Evolutionary conservation across 2,797 vertebrate species (phyloP).

Genomic region (Parambassis ranga): DNA sequence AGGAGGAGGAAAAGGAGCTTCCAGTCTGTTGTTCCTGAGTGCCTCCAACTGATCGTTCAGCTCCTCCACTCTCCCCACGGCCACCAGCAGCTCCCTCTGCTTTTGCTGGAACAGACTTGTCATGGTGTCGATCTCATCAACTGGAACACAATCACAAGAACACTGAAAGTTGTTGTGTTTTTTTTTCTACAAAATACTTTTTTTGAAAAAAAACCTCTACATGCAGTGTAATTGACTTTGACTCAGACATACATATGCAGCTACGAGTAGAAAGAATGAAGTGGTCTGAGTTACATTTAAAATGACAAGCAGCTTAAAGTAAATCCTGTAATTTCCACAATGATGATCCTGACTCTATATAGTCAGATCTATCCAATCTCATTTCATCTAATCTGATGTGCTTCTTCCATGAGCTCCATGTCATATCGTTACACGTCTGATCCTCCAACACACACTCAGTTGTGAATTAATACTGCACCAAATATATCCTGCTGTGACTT

Average conservation of each 20-base stretch:
- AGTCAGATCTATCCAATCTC: neutral
- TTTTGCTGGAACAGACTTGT: slow-evolving; percentile 94
- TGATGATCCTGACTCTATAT: neutral
- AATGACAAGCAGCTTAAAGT: neutral
- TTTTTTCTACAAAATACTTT: no score
- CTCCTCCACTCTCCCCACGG: slow-evolving; percentile 90
- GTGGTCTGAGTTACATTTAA: neutral
- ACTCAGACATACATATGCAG: neutral
- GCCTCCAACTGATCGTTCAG: slow-evolving; percentile 91
- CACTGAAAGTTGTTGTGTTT: no score
- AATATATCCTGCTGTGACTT: neutral
- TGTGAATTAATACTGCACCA: neutral
- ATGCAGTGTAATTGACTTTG: no score
- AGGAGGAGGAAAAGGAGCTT: slow-evolving; percentile 59
- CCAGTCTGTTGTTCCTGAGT: slow-evolving; percentile 85
- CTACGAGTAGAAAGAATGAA: neutral
- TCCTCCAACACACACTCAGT: neutral
- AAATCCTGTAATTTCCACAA: slow-evolving; percentile 11
- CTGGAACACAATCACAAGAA: slow-evolving; percentile 62
- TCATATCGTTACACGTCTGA: neutral
- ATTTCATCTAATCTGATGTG: neutral
- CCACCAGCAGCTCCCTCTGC: slow-evolving; percentile 91
- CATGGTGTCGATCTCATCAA: slow-evolving; percentile 98
- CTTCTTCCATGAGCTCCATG: neutral
- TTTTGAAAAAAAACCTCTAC: no score